Conservation (phyloP, 2,113 vertebrate species). For the Crotalus tigris region DNA sequence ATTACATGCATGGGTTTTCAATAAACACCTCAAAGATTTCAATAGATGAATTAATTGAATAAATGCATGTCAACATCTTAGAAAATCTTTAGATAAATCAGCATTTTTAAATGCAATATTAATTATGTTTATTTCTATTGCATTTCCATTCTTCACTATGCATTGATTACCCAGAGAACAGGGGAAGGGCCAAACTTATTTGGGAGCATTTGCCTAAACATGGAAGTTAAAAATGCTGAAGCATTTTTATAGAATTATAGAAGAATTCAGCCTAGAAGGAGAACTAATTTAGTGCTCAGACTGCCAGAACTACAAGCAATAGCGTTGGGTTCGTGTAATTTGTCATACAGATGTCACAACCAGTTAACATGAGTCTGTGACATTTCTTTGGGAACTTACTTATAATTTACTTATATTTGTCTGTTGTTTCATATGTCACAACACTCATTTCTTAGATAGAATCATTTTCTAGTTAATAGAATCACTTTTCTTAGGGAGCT, state of each 20-base stretch:
- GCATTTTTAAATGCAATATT: not conserved
- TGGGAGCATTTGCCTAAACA: conserved; percentile 1
- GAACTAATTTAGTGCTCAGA: not conserved
- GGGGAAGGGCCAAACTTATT: not conserved
- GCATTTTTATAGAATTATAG: not conserved
- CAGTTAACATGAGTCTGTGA: not conserved
- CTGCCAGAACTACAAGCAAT: not conserved
- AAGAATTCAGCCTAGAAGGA: conserved; percentile 2
- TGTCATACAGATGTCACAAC: not conserved
- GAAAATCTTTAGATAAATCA: not conserved
- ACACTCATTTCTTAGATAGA: not conserved
- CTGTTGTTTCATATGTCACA: not conserved
- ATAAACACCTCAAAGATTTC: not conserved
- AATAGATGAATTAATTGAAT: not conserved
- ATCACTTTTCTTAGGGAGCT: not conserved
- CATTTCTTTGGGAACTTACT: conserved; percentile 4
- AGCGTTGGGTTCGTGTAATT: not conserved
- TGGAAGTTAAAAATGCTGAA: not conserved
- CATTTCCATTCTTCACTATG: not conserved
- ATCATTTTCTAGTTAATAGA: not conserved
- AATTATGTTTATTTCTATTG: not conserved
- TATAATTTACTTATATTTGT: not conserved
- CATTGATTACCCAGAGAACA: not conserved
- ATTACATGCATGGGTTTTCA: not conserved
- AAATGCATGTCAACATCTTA: not conserved